Evolutionary conservation across 2,113 vertebrate genomes (phyloP), one percentile per base, ranked within the genome.

Genomic region (Macroglossus sobrinus): DNA sequence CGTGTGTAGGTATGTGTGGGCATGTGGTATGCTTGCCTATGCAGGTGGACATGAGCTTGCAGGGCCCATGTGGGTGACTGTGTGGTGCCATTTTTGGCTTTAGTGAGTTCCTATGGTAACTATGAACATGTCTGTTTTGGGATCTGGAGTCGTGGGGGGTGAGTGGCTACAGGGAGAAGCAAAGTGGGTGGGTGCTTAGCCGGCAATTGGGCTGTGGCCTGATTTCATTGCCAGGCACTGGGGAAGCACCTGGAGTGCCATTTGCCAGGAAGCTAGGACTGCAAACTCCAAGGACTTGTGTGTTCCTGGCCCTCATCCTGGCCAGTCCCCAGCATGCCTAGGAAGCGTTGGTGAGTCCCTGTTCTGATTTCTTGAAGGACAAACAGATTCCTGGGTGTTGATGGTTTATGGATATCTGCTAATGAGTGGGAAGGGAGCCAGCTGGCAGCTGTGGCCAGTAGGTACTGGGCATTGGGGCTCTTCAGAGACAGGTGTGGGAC

Each of bases 91-190:
- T 94, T 97, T 96, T 97, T 89, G 98, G 97, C 97, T 98, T 98
- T 97, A 96, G 64, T 89, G 78, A 57, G 98, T 99, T 99, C 98
- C 99, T 97, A 98, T 99, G 98, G 98, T 95, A 98, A 99, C 98
- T 92, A 69, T 1, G 95, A 94, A 85, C 95, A 96, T 97, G 97
- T 95, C 98, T 98, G 95, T 97, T 97, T 97, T 96, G 97, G 97
- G 96, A 98, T 97, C 97, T 84, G 40, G 96, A 97, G 82, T 97
- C 21, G 88, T 24, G 68, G 98, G 95, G 98, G 55, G 33, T 26
- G 97, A 95, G 96, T 59, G 97, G 95, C 91, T 96, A 86, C 33
- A 64, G 74, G 61, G 86, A 97, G 74, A 98, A 86, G 81, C 82
- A 55, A 18, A 97, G n/a, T 71, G 38, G 97, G 90, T 90, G n/a